Evolutionary conservation across 2,888 invertebrate species (phyloP), one percentile per base, ranked within the genome.

Genomic region (Tenthredo amoena): DNA sequence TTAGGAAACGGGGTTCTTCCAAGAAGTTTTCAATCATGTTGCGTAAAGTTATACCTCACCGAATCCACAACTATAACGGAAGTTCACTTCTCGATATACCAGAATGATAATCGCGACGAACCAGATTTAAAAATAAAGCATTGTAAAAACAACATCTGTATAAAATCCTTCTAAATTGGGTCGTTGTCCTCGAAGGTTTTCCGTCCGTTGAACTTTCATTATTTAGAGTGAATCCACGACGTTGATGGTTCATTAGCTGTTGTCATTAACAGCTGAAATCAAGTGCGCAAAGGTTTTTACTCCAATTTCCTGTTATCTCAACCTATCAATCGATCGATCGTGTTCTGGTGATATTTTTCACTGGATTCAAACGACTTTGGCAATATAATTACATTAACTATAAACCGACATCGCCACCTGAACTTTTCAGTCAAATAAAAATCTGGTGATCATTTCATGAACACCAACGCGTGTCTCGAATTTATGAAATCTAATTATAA

Each of bases 281-380:
- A 34, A 81, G 10, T 55, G 21, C 50, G 50, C 62, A 40, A 26
- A 81, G 21, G 26, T 37, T 37, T 58, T 62, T 58, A 81, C 40
- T 40, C 9, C 40, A 81, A 37, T 81, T 81, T 81, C 26, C 77
- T 77, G 34, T 50, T 18, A 50, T 34, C 31, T 58, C 40, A n/a
- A 81, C 15, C 40, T 9, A 58, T 31, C 79, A 1, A 34, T 55
- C 34, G 79, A 31, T 79, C 34, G 47, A 21, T 18, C 55, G 5
- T 79, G 7, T 12, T 12, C 7, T 7, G 34, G 26, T 43, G n/a
- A 40, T 37, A 55, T n/a, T 55, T 34, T 31, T 55, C 26, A 7
- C 10, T 12, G n/a, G 77, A 77, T 10, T 55, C n/a, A n/a, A 77
- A 50, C 34, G 55, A 34, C 9, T 77, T 55, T 34, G 55, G 15